phyloP scores from a whole-genome alignment of 2,888 invertebrate genomes.

The Cantharis lateralis region DNA sequence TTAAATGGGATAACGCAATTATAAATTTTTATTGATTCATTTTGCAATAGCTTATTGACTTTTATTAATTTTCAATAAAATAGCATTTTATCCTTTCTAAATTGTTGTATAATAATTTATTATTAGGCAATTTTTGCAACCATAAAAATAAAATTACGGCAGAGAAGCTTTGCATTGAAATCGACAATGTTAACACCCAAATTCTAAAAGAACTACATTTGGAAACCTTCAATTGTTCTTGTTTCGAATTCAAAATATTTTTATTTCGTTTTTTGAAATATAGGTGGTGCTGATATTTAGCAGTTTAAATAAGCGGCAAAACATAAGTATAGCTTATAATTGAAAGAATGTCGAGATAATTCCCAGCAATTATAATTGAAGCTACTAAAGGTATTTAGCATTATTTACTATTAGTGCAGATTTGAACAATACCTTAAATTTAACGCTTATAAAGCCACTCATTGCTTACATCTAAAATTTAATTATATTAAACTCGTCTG shows the following conservation, averaged over 20 bases:
- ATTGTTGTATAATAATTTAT: neutral
- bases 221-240: no score
- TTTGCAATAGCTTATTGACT: neutral
- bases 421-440: neutral
- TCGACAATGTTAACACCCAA: no score
- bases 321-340: neutral
- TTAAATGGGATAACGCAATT: neutral
- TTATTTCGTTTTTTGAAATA: no score
- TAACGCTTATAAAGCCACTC: neutral
- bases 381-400: neutral
- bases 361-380: neutral
- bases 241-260: no score
- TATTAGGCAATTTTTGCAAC: neutral
- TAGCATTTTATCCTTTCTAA: neutral
- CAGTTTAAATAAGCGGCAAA: no score
- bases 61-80: neutral
- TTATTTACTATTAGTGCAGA: neutral
- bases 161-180: neutral
- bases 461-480: neutral
- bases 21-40: neutral
- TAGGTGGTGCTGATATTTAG: no score
- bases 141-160: neutral
- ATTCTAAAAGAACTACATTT: no score
- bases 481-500: neutral
- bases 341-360: neutral